Conservation (phyloP, 2,797 vertebrate genomes). For the Alca torda region DNA sequence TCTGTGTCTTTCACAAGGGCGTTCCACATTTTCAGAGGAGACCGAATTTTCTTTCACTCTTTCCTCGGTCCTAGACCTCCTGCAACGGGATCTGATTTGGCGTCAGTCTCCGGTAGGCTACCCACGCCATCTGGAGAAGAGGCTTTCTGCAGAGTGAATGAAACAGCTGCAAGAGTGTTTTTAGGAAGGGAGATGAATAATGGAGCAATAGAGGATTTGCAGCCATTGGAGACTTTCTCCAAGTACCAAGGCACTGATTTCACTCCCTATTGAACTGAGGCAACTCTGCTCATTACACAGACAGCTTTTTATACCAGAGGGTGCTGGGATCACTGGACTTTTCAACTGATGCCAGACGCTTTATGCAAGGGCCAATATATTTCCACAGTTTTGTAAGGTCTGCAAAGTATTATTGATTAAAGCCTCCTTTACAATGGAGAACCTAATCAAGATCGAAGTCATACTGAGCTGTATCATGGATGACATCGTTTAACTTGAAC, state of each 20-base stretch:
- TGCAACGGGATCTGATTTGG: background rate
- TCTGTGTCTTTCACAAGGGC: background rate
- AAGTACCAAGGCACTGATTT: slow-evolving; percentile 3
- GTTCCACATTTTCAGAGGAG: background rate
- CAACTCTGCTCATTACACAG: background rate
- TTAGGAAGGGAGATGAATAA: slow-evolving; percentile 31
- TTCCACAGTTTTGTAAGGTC: background rate
- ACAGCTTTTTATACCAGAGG: background rate
- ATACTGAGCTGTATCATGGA: background rate
- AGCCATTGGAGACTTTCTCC: background rate
- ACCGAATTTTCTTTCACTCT: background rate
- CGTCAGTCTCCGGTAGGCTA: background rate
- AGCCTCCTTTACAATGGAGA: background rate
- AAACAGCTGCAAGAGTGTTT: slow-evolving; percentile 48
- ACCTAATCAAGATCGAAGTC: background rate
- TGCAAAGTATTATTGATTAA: background rate
- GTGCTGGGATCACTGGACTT: slow-evolving; percentile 16
- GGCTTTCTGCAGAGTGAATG: slow-evolving; percentile 30
- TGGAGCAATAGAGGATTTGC: slow-evolving; percentile 7
- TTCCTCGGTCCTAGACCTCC: background rate
- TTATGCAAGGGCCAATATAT: background rate
- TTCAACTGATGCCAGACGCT: background rate
- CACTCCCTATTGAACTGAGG: background rate
- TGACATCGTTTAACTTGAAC: background rate
- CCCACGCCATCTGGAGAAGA: slow-evolving; percentile 49